Percentiles rank a stretch among this genome's conserved stretches.
Conservation (phyloP, 1,140 invertebrate genomes). For the Zaprionus tsacasi region DNA sequence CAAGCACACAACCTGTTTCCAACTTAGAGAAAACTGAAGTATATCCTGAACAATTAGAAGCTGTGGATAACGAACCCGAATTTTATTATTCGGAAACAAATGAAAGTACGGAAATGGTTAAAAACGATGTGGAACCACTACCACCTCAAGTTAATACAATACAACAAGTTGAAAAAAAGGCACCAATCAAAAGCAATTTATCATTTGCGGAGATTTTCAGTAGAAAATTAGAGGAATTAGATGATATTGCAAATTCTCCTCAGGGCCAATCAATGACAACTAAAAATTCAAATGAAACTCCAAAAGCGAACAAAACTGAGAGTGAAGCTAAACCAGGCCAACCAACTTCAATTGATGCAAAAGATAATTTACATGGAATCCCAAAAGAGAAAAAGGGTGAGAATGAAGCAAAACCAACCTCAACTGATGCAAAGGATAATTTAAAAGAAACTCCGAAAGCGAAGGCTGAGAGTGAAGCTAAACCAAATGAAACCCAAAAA, state of each 20-base stretch:
- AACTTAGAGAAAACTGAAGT: too few relatives aligned
- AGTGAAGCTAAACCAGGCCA: not conserved
- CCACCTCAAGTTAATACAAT: too few relatives aligned
- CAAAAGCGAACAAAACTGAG: not conserved
- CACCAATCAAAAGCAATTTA: not conserved
- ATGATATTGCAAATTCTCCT: not conserved
- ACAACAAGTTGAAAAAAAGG: not conserved
- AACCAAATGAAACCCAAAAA: too few relatives aligned
- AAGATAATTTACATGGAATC: not conserved
- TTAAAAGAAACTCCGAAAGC: not conserved
- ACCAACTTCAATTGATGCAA: too few relatives aligned
- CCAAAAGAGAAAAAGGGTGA: too few relatives aligned
- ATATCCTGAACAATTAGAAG: not conserved
- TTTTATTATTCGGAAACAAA: not conserved
- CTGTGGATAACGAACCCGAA: not conserved
- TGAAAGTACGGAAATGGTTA: not conserved
- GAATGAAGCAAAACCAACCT: not conserved
- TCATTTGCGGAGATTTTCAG: not conserved
- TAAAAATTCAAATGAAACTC: not conserved
- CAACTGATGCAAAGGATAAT: not conserved
- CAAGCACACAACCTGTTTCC: not conserved
- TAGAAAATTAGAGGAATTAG: not conserved
- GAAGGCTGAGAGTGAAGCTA: not conserved
- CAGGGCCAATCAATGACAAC: not conserved
- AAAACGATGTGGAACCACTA: too few relatives aligned